phyloP scores from a whole-genome alignment of 2,797 vertebrate species.

The Furcifer pardalis region DNA sequence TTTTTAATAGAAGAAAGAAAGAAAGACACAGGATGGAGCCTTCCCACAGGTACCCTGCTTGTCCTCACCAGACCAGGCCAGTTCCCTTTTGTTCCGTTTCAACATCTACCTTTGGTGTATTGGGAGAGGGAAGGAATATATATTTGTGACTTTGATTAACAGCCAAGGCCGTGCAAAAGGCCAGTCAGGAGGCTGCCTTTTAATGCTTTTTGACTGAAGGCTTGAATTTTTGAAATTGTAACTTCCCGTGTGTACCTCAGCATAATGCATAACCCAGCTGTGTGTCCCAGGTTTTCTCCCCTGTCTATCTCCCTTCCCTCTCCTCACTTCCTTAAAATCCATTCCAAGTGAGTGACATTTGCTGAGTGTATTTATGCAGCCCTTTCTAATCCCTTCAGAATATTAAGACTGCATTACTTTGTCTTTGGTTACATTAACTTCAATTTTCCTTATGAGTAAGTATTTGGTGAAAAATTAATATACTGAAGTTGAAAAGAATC shows the following conservation, averaged over 20 bases:
- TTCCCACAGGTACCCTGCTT: background rate
- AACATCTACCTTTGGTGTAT: background rate
- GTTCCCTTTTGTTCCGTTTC: background rate
- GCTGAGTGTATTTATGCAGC: constrained; percentile 73
- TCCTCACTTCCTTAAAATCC: constrained; percentile 74
- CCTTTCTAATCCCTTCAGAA: constrained; percentile 79
- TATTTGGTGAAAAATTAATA: constrained; percentile 85
- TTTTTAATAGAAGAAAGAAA: background rate
- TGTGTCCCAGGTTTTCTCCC: constrained; percentile 47
- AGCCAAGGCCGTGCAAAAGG: background rate
- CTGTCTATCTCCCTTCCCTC: constrained; percentile 40
- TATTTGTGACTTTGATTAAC: constrained; percentile 9
- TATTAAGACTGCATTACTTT: constrained; percentile 78
- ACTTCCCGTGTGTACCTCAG: constrained; percentile 66
- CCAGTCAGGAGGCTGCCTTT: constrained; percentile 14
- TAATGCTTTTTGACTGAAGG: constrained; percentile 15
- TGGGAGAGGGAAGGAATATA: background rate
- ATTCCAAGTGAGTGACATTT: constrained; percentile 77
- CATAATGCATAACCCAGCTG: constrained; percentile 40
- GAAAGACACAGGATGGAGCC: background rate
- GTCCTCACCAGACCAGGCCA: background rate
- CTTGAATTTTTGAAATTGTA: constrained; percentile 47
- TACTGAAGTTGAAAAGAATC: constrained; percentile 81
- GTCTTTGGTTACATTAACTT: constrained; percentile 82
- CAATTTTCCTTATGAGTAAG: constrained; percentile 82